Evolutionary conservation across 2,797 vertebrate genomes (phyloP).

Genomic region (Leptodon cayanensis): DNA sequence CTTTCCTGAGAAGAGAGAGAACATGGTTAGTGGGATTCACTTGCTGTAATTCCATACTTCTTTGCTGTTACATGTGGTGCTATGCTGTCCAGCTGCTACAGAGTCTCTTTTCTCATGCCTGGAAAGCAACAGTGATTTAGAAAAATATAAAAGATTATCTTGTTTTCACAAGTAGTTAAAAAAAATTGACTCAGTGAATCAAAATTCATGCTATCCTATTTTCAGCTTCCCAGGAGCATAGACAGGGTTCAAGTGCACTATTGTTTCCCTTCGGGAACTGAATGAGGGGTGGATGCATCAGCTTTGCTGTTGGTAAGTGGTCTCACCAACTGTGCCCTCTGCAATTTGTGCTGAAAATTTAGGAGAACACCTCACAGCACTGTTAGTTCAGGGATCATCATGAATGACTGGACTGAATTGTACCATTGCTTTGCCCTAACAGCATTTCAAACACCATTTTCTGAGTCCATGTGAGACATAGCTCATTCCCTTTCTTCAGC

Average conservation of each 20-base stretch:
- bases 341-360: background rate
- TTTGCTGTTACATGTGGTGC: background rate
- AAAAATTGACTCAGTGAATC: background rate
- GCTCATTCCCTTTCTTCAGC: background rate
- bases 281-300: background rate
- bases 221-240: background rate
- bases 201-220: background rate
- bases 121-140: background rate
- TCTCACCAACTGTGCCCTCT: background rate
- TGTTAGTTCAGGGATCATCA: background rate
- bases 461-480: background rate
- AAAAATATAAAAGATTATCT: background rate
- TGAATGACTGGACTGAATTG: rapidly evolving
- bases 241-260: background rate
- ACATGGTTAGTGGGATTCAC: background rate
- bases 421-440: background rate
- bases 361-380: background rate
- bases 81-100: background rate
- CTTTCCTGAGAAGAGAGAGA: background rate
- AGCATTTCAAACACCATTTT: background rate
- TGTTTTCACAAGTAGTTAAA: background rate
- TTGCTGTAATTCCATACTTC: background rate
- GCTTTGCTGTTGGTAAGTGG: background rate
- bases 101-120: background rate
- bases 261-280: background rate